Conservation (phyloP, 2,888 invertebrate species). For the Sphaerophoria taeniata region DNA sequence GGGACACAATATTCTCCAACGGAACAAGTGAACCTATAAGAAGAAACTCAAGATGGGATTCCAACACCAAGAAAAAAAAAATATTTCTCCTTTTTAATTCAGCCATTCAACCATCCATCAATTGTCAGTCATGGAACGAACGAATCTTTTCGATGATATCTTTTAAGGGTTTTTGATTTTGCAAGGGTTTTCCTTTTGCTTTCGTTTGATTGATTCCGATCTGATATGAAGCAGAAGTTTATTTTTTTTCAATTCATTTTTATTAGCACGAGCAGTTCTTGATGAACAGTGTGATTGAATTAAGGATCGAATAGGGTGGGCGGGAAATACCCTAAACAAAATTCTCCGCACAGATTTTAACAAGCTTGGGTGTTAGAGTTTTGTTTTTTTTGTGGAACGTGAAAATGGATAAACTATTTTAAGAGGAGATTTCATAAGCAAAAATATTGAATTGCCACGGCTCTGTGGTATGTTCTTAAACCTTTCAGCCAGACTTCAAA, state of each 20-base stretch:
- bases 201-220: slow-evolving; percentile 10
- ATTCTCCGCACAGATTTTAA: too few relatives aligned
- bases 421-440: too few relatives aligned
- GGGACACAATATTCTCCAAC: slow-evolving; percentile 14
- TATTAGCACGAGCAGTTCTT: background rate
- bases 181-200: slow-evolving; percentile 5
- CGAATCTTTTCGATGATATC: slow-evolving; percentile 14
- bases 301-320: too few relatives aligned
- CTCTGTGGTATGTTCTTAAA: too few relatives aligned
- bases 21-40: background rate
- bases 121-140: slow-evolving; percentile 9
- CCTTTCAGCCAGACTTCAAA: too few relatives aligned
- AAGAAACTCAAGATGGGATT: background rate
- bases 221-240: slow-evolving; percentile 6
- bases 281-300: background rate
- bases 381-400: too few relatives aligned
- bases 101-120: slow-evolving; percentile 25
- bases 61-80: slow-evolving; percentile 1
- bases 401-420: too few relatives aligned
- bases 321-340: too few relatives aligned
- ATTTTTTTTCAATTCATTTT: background rate
- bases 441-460: too few relatives aligned
- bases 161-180: background rate
- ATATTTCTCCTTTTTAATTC: background rate
- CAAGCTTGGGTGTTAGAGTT: too few relatives aligned